phyloP scores from a whole-genome alignment of 1,140 invertebrate species.

The Drosophila ambigua region DNA sequence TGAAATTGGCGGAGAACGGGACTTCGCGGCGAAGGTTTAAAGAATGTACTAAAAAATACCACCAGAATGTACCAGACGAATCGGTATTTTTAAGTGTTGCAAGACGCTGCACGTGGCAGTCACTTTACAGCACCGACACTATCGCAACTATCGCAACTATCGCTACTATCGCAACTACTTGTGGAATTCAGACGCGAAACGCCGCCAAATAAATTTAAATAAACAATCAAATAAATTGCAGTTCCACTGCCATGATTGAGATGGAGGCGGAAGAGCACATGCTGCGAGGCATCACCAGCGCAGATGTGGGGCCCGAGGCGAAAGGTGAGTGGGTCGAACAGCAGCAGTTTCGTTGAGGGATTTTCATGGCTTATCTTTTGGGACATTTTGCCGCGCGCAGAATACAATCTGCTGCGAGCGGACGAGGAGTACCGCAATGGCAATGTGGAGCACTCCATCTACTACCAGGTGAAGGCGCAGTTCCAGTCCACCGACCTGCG shows the following conservation, averaged over 20 bases:
- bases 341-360: not conserved
- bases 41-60: constrained; percentile 41
- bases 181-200: constrained; percentile 14
- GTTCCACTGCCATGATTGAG: constrained; percentile 17
- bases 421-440: constrained; percentile 69
- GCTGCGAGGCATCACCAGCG: constrained; percentile 13
- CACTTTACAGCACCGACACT: too few relatives aligned
- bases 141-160: too few relatives aligned
- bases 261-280: constrained; percentile 11
- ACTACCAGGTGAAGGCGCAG: constrained; percentile 67
- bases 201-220: constrained; percentile 14
- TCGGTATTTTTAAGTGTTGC: constrained; percentile 36
- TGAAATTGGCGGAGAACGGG: not conserved
- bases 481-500: constrained; percentile 66
- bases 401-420: constrained; percentile 64
- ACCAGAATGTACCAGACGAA: not conserved
- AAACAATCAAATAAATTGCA: not conserved
- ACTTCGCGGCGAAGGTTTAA: not conserved
- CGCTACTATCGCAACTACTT: not conserved
- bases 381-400: constrained; percentile 15
- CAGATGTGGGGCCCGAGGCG: constrained; percentile 57
- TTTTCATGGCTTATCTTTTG: not conserved
- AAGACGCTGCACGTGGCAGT: not conserved
- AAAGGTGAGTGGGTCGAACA: constrained; percentile 42
- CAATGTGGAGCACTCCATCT: constrained; percentile 62